Conservation (phyloP, 1,140 invertebrate genomes). For the Pogonomyrmex californicus region DNA sequence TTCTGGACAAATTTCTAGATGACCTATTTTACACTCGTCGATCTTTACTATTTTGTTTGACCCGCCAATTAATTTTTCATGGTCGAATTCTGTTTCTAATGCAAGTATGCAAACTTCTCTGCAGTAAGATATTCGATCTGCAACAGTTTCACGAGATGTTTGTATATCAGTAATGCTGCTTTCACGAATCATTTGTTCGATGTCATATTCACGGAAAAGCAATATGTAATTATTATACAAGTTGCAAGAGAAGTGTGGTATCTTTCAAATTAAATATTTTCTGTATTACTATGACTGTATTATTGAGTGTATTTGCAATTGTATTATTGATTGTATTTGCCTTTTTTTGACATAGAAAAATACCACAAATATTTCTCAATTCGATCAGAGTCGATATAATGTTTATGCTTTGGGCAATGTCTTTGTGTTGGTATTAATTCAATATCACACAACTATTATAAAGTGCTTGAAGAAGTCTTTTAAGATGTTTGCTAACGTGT, state of each 20-base stretch:
- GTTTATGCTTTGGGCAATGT: neutral
- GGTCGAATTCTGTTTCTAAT: neutral
- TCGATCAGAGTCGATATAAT: neutral
- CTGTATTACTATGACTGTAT: neutral
- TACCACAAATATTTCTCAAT: neutral
- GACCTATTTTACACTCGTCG: neutral
- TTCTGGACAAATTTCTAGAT: neutral
- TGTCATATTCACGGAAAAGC: neutral
- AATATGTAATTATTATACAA: neutral
- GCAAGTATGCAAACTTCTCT: neutral
- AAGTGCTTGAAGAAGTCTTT: neutral
- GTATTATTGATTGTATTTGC: neutral
- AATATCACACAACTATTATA: neutral
- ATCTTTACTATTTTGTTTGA: neutral
- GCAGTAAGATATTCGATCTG: neutral
- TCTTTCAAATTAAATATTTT: neutral
- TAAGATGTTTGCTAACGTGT: no score
- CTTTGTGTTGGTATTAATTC: neutral
- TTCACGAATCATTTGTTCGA: neutral
- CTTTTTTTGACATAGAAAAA: neutral
- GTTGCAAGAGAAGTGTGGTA: neutral
- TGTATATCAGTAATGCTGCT: neutral
- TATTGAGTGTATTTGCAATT: neutral
- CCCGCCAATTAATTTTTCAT: neutral
- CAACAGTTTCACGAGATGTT: neutral